phyloP scores from a whole-genome alignment of 2,113 vertebrate genomes.

The Irena cyanogastra region DNA sequence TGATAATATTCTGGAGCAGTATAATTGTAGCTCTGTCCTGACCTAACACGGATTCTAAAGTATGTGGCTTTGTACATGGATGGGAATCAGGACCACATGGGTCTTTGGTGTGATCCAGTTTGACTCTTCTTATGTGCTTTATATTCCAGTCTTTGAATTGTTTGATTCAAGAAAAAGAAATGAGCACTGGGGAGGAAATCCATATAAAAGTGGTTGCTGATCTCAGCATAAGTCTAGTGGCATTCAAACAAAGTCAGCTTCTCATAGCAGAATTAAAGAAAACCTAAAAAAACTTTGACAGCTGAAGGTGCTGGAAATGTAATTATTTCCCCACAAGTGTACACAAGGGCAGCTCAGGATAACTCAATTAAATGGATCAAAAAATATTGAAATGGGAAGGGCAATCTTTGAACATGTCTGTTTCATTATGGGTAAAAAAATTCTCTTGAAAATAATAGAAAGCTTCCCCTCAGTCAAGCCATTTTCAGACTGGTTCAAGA shows the following conservation, averaged over 20 bases:
- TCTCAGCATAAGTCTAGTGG: fast-evolving
- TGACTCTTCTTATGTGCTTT: not conserved
- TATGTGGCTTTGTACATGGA: not conserved
- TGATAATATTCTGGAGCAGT: not conserved
- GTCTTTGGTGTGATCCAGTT: not conserved
- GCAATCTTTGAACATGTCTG: not conserved
- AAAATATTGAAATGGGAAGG: not conserved
- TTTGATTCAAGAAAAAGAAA: not conserved
- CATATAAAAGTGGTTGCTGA: not conserved
- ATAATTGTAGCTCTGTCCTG: not conserved
- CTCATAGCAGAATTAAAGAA: not conserved
- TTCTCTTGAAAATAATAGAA: not conserved
- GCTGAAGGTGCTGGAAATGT: not conserved
- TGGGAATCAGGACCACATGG: not conserved
- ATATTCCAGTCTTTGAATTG: not conserved
- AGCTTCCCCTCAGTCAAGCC: not conserved
- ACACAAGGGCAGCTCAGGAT: not conserved
- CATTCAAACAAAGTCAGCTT: not conserved
- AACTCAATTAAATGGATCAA: not conserved
- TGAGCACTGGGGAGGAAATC: not conserved
- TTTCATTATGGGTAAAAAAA: not conserved
- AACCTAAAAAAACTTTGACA: not conserved
- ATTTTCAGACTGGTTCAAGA: not conserved
- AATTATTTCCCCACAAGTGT: not conserved
- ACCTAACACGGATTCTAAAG: not conserved